Conservation (phyloP, 2,888 invertebrate species). For the Metellina segmentata region DNA sequence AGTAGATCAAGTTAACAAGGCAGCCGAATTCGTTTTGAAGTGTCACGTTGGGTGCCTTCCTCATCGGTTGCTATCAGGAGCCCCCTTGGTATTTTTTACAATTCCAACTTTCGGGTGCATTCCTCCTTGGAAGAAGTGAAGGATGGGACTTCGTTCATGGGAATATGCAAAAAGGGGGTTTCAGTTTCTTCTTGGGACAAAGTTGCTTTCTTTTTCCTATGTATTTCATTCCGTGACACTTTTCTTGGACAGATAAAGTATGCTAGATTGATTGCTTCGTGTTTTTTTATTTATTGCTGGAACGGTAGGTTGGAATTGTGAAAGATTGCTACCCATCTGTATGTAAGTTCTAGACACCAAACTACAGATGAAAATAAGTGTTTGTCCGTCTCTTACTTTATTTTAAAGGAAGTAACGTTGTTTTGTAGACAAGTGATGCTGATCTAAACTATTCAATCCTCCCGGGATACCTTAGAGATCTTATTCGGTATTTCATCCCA, state of each 20-base stretch:
- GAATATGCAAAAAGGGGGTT: constrained; percentile 46
- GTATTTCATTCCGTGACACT: background rate
- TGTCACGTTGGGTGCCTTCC: background rate
- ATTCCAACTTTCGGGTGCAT: constrained; percentile 29
- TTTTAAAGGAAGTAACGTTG: no score
- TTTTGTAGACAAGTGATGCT: no score
- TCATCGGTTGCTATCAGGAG: background rate
- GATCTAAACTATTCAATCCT: no score
- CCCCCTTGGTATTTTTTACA: constrained; percentile 4
- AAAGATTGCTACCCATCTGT: background rate
- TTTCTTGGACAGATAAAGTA: background rate
- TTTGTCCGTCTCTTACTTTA: no score
- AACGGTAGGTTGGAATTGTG: background rate
- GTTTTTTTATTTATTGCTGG: constrained; percentile 5
- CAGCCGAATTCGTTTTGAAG: constrained; percentile 17
- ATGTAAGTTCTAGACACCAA: background rate
- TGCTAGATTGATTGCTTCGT: constrained; percentile 34
- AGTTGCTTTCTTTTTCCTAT: constrained; percentile 18
- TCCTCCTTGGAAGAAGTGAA: constrained; percentile 19
- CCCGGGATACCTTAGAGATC: no score
- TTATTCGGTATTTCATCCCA: no score
- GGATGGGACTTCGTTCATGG: constrained; percentile 7
- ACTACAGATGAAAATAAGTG: no score
- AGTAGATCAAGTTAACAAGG: constrained; percentile 38
- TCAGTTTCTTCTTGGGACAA: background rate